Conservation (phyloP, 2,113 vertebrate species). For the Channa maculata region DNA sequence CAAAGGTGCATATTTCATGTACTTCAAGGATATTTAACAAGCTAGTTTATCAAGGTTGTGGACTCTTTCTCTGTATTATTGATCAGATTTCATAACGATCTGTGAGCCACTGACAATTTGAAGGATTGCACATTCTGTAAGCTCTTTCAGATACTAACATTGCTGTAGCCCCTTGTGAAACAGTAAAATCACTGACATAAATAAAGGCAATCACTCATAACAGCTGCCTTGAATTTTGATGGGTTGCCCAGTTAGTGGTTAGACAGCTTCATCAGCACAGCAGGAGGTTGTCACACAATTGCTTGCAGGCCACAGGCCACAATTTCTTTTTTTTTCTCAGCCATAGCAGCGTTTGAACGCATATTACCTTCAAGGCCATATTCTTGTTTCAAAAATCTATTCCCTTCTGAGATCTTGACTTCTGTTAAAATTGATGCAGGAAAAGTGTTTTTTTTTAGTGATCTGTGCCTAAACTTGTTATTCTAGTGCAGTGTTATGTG, state of each 20-base stretch:
- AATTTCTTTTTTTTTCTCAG: conserved; percentile 27
- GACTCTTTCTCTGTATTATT: neutral
- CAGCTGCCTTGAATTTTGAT: conserved; percentile 13
- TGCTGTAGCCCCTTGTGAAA: neutral
- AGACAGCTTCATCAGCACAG: conserved; percentile 36
- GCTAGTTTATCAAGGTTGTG: conserved; percentile 12
- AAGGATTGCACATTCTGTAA: conserved; percentile 25
- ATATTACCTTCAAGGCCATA: conserved; percentile 7
- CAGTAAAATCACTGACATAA: conserved; percentile 6
- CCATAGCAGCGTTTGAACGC: neutral
- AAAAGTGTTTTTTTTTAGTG: neutral
- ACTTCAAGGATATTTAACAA: conserved; percentile 10
- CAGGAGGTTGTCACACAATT: conserved; percentile 31
- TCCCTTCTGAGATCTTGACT: conserved; percentile 2
- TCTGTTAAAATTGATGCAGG: neutral
- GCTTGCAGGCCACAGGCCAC: neutral
- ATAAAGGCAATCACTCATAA: conserved; percentile 25
- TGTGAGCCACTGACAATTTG: conserved; percentile 21
- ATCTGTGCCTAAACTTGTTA: neutral
- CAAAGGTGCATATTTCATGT: conserved; percentile 16
- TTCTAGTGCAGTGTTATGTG: neutral
- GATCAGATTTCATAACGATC: conserved; percentile 36
- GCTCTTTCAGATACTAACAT: conserved; percentile 14
- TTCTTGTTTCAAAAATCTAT: conserved; percentile 15
- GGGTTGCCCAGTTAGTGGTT: conserved; percentile 13